Percentiles rank a stretch among this genome's conserved stretches.
These are phyloP conservation scores for fruit fly (Drosophila melanogaster) DNA, from an alignment of 1,140 invertebrate genomes.

Conservation along the genomic window Release_6_plus_ISO1_MT NT_033777.3:26120501-26121000, in stretches of 20 bases:
- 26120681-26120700: constrained; percentile 31
- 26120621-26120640: constrained; percentile 12
- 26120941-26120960: constrained; percentile 44
- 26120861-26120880: constrained; percentile 18
- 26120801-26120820: constrained; percentile 37
- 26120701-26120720: constrained; percentile 19
- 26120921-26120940: constrained; percentile 4
- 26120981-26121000: constrained; percentile 54
- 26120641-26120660: background rate
- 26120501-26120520: background rate
- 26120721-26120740: constrained; percentile 60
- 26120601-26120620: constrained; percentile 1
- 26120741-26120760: constrained; percentile 74
- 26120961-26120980: constrained; percentile 55
- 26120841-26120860: constrained; percentile 18
- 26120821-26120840: constrained; percentile 33
- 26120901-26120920: background rate
- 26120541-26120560: background rate
- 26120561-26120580: constrained; percentile 8
- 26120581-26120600: background rate
- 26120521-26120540: background rate
- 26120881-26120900: background rate
- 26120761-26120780: constrained; percentile 66
- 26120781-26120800: constrained; percentile 64
- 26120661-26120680: constrained; percentile 22